Evolutionary conservation across 2,797 vertebrate genomes (phyloP).

Genomic region (Pangasius djambal): DNA sequence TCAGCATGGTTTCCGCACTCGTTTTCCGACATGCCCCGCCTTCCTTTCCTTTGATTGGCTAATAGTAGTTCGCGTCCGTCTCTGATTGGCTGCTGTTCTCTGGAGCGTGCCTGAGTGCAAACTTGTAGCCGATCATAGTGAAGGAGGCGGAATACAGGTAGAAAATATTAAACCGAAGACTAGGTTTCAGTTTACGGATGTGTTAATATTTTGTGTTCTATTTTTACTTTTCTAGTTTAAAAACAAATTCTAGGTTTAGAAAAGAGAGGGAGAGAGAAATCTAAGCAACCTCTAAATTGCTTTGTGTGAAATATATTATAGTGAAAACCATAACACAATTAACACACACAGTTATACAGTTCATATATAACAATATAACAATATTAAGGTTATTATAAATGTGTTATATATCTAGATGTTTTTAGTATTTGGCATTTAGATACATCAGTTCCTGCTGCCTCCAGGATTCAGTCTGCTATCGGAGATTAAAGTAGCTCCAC

Average conservation of each 20-base stretch:
- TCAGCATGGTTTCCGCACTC: background rate
- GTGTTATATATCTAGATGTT: background rate
- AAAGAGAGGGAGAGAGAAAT: background rate
- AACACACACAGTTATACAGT: too few relatives aligned
- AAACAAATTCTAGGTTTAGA: background rate
- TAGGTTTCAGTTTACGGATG: background rate
- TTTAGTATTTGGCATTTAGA: background rate
- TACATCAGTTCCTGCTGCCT: background rate
- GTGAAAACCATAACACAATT: background rate
- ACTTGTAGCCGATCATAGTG: slow-evolving; percentile 4
- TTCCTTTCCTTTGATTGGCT: background rate
- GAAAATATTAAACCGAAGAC: background rate
- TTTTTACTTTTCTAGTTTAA: background rate
- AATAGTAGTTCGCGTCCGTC: background rate
- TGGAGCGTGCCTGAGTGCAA: background rate
- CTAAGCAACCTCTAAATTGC: background rate
- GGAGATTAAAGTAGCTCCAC: background rate
- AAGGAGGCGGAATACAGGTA: background rate
- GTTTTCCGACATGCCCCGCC: background rate
- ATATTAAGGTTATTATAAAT: background rate
- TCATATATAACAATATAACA: background rate
- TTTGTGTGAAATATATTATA: background rate
- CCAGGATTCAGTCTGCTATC: slow-evolving; percentile 17
- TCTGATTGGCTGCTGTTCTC: slow-evolving; percentile 2
- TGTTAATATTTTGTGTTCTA: background rate